Conservation (phyloP, 2,888 invertebrate genomes). For the Exephanes ischioxanthus region DNA sequence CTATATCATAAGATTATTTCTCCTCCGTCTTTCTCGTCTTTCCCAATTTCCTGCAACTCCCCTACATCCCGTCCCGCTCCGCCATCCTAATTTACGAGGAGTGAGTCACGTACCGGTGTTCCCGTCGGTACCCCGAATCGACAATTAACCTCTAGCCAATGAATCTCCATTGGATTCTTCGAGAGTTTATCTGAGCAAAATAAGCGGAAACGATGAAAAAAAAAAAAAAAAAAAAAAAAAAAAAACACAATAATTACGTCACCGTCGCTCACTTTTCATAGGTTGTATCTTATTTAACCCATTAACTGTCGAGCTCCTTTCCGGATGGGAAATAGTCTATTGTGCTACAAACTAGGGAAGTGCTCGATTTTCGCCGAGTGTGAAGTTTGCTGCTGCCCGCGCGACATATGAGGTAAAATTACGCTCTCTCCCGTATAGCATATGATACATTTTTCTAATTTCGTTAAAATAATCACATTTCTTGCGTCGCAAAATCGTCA, state of each 20-base stretch:
- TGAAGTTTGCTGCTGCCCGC: no score
- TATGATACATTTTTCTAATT: no score
- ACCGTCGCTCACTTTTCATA: neutral
- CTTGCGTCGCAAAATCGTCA: no score
- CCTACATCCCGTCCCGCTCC: conserved; percentile 44
- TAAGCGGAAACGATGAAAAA: neutral
- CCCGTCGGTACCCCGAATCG: conserved; percentile 1
- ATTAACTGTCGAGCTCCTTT: no score
- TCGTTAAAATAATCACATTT: no score
- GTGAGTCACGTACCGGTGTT: conserved; percentile 9
- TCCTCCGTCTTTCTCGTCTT: conserved; percentile 24
- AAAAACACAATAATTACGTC: conserved; percentile 7
- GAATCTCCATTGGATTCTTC: neutral
- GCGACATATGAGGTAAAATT: no score
- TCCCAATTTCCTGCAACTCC: conserved; percentile 16
- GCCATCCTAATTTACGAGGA: conserved; percentile 46
- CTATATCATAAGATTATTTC: neutral
- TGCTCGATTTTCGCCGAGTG: no score
- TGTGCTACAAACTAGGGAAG: no score
- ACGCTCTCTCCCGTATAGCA: no score
- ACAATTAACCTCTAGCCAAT: neutral
- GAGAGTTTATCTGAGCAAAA: neutral
- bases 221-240: neutral
- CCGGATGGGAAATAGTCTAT: no score
- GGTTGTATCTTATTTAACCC: neutral